Percentiles rank a stretch among this genome's conserved stretches.
phyloP scores from a whole-genome alignment of 1,140 invertebrate genomes.

The Matsumurasca onukii region DNA sequence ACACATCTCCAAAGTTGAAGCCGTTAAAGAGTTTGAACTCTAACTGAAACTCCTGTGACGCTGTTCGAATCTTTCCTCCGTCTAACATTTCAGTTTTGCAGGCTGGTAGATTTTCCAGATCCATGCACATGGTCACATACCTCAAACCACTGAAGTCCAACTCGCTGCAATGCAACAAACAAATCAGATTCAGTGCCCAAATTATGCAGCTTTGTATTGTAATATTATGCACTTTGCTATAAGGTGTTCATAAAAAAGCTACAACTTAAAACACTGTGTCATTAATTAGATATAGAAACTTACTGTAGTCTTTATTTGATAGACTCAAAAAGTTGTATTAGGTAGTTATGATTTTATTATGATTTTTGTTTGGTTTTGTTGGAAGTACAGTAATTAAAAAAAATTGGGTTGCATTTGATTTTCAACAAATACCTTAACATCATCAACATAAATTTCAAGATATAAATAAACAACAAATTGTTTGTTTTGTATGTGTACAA shows the following conservation, averaged over 20 bases:
- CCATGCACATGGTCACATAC: not conserved
- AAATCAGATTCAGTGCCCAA: not conserved
- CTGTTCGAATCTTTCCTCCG: not conserved
- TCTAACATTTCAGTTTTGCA: constrained; percentile 2
- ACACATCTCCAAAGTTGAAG: constrained; percentile 6
- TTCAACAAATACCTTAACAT: too few relatives aligned
- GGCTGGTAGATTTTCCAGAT: not conserved
- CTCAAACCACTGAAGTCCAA: not conserved
- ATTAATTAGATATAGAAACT: not conserved
- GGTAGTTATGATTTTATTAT: not conserved
- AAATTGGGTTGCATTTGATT: too few relatives aligned
- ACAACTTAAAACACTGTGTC: not conserved
- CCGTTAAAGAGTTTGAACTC: constrained; percentile 20
- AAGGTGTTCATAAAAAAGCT: not conserved
- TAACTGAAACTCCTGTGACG: not conserved
- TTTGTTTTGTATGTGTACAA: too few relatives aligned
- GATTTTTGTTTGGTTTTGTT: not conserved
- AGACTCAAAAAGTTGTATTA: not conserved
- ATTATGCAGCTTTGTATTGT: not conserved
- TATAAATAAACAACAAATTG: too few relatives aligned
- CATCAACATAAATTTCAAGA: too few relatives aligned
- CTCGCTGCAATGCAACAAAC: not conserved
- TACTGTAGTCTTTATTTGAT: not conserved
- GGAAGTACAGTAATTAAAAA: not conserved
- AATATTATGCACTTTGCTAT: not conserved